phyloP scores from a whole-genome alignment of 2,113 vertebrate genomes.

The Nerophis lumbriciformis region DNA sequence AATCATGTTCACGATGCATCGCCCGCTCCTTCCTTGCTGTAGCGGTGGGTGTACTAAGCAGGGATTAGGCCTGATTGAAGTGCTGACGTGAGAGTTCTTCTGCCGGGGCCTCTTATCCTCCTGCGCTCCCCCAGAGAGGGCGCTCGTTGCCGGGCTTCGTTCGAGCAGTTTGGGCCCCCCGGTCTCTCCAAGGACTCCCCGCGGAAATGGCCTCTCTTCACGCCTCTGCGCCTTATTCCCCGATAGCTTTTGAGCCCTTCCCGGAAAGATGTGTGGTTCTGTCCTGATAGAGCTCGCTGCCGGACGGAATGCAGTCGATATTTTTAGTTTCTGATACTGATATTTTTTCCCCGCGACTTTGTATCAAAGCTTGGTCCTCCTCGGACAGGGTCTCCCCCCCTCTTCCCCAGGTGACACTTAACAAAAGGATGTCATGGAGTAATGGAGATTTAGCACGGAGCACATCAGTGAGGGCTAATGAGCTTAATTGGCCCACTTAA shows the following conservation, averaged over 20 bases:
- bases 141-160: conserved; percentile 61
- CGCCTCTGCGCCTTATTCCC: conserved; percentile 56
- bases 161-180: conserved; percentile 44
- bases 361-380: conserved; percentile 22
- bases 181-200: conserved; percentile 57
- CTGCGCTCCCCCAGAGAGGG: conserved; percentile 63
- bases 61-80: conserved; percentile 75
- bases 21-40: conserved; percentile 37
- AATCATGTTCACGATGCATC: conserved; percentile 22
- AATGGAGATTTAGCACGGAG: conserved; percentile 10
- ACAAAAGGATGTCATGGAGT: not conserved
- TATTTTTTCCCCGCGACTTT: conserved; percentile 15
- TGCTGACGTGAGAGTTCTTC: conserved; percentile 69
- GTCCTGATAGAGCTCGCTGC: conserved; percentile 50
- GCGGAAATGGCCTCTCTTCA: conserved; percentile 63
- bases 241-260: conserved; percentile 51
- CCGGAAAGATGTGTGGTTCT: conserved; percentile 55
- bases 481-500: conserved; percentile 11
- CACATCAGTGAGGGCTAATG: conserved; percentile 9
- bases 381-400: not conserved
- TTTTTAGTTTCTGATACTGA: conserved; percentile 23
- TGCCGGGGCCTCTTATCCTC: conserved; percentile 59
- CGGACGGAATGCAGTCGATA: conserved; percentile 28
- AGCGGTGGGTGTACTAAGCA: conserved; percentile 70
- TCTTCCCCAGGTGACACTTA: conserved; percentile 10